A percentile compares a stretch with the other conserved stretches of the same genome.
Evolutionary conservation across 2,888 invertebrate species (phyloP).

Genomic region (Lacanobia oleracea): DNA sequence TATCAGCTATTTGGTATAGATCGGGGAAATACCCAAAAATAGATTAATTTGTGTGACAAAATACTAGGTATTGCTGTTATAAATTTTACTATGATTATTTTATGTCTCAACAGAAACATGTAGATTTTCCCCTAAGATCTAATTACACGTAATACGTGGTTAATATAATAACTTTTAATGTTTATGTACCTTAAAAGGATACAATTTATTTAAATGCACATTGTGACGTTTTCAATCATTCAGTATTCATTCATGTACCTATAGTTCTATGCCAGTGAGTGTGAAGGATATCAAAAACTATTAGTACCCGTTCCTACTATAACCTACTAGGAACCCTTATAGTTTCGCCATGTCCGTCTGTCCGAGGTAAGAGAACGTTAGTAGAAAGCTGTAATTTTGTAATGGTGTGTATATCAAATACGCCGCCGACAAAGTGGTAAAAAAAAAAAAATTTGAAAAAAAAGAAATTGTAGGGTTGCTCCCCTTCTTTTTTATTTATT

Average conservation of each 20-base stretch:
- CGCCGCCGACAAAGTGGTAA: too few species aligned
- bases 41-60: too few species aligned
- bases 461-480: too few species aligned
- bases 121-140: background rate
- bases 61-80: background rate
- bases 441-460: too few species aligned
- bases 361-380: too few species aligned
- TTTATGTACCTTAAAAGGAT: conserved; percentile 12
- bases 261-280: background rate
- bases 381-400: too few species aligned
- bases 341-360: too few species aligned
- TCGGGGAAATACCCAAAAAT: background rate
- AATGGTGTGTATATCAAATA: too few species aligned
- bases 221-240: conserved; percentile 4
- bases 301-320: too few species aligned
- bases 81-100: background rate
- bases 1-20: background rate
- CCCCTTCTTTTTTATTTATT: too few species aligned
- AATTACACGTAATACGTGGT: background rate
- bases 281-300: background rate
- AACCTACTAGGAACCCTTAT: too few species aligned
- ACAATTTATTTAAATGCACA: background rate
- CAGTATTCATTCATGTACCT: background rate
- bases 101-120: background rate
- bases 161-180: too few species aligned